Percentiles rank a stretch among this genome's conserved stretches.
Conservation (phyloP, 1,140 invertebrate species). For the Scaptodrosophila lebanonensis region DNA sequence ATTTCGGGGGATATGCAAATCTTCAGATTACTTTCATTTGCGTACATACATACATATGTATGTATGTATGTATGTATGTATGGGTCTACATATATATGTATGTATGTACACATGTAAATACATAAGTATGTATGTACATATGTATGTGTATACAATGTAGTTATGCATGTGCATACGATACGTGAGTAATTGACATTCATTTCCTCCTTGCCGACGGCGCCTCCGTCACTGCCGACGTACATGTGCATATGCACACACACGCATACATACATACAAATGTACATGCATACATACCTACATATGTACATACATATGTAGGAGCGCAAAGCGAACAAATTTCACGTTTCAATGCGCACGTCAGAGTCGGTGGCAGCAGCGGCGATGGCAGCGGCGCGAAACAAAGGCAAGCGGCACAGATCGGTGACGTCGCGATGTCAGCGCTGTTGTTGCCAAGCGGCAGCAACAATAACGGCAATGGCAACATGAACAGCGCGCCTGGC, state of each 20-base stretch:
- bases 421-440: slow-evolving; percentile 25
- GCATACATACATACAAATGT: no score
- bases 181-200: slow-evolving; percentile 43
- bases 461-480: no score
- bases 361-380: slow-evolving; percentile 17
- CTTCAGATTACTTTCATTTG: slow-evolving; percentile 31
- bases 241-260: no score
- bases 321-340: slow-evolving; percentile 1
- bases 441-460: slow-evolving; percentile 37
- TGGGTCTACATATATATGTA: slow-evolving; percentile 2
- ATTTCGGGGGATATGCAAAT: slow-evolving; percentile 43
- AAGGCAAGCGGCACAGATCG: slow-evolving; percentile 1
- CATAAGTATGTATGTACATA: slow-evolving; percentile 10
- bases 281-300: no score
- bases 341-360: background rate
- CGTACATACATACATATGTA: slow-evolving; percentile 1
- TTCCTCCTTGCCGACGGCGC: slow-evolving; percentile 38
- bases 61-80: slow-evolving; percentile 14
- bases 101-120: slow-evolving; percentile 5
- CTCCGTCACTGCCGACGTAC: background rate
- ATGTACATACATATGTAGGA: no score
- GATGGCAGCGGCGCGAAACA: slow-evolving; percentile 15
- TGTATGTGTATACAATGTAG: background rate
- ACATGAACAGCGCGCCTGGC: no score
- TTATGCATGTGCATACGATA: background rate